These are phyloP conservation scores for Drosophila oshimai DNA, from an alignment of 1,140 invertebrate genomes.

Conservation along the genomic window DNA sequence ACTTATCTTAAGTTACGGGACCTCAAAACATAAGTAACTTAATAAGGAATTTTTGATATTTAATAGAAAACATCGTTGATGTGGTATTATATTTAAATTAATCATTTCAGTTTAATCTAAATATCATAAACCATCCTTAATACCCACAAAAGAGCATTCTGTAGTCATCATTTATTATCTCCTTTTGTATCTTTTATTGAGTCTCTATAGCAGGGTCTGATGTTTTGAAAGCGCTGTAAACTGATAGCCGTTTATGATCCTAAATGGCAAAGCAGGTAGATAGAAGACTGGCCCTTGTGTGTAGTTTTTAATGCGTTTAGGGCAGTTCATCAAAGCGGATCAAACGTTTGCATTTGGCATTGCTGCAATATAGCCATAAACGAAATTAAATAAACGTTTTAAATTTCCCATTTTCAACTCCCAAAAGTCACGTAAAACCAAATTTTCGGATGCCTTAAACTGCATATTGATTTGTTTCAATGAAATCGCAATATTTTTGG, in stretches of 20 bases:
- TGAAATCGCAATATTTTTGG: background rate
- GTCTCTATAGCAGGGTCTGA: conserved; percentile 23
- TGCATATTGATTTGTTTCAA: background rate
- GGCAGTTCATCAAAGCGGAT: conserved; percentile 55
- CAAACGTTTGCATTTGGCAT: conserved; percentile 38
- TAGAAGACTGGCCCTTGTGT: background rate
- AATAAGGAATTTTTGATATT: too few species aligned
- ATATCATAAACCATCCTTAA: background rate
- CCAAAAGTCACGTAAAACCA: background rate
- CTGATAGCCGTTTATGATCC: conserved; percentile 75
- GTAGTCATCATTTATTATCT: background rate
- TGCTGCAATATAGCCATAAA: too few species aligned
- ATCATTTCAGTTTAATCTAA: too few species aligned
- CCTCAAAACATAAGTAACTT: too few species aligned
- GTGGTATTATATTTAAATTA: too few species aligned
- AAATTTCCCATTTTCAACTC: too few species aligned
- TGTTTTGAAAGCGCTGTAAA: conserved; percentile 64
- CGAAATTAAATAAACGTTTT: too few species aligned
- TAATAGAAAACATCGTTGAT: too few species aligned
- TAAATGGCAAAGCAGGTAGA: conserved; percentile 72
- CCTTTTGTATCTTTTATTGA: background rate
- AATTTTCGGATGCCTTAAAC: conserved; percentile 1
- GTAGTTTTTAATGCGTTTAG: conserved; percentile 8
- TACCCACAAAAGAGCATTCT: background rate
- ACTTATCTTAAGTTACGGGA: too few species aligned